Conservation (phyloP, 2,113 vertebrate genomes). For the Oxyruncus cristatus region DNA sequence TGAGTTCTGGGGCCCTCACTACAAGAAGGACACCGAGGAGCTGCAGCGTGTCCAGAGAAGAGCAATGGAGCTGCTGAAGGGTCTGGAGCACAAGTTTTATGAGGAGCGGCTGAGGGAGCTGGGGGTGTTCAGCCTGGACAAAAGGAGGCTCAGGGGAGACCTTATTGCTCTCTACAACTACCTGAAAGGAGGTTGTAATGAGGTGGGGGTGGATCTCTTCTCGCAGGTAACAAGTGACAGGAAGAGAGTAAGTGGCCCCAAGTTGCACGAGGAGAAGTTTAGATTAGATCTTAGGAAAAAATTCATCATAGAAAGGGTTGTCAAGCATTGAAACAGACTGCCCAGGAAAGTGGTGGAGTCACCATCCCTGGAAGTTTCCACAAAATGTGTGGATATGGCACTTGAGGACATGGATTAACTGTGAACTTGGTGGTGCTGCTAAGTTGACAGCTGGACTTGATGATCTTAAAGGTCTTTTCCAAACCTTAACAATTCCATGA, state of each 20-base stretch:
- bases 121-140: not conserved
- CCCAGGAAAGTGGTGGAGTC: not conserved
- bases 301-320: not conserved
- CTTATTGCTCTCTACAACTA: not conserved
- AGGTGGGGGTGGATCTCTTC: not conserved
- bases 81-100: not conserved
- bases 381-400: not conserved
- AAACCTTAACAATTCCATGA: not conserved
- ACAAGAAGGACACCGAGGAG: not conserved
- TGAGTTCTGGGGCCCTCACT: not conserved
- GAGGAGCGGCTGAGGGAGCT: not conserved
- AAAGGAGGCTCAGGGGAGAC: not conserved
- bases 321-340: not conserved
- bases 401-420: not conserved
- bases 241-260: not conserved
- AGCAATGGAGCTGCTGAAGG: not conserved
- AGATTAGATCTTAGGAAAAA: not conserved
- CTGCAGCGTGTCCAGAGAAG: not conserved
- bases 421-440: not conserved
- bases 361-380: not conserved
- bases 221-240: not conserved
- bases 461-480: not conserved
- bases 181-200: not conserved
- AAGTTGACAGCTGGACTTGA: not conserved
- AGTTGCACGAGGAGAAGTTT: not conserved